Conservation (phyloP, 2,888 invertebrate genomes). For the Pyralis farinalis region DNA sequence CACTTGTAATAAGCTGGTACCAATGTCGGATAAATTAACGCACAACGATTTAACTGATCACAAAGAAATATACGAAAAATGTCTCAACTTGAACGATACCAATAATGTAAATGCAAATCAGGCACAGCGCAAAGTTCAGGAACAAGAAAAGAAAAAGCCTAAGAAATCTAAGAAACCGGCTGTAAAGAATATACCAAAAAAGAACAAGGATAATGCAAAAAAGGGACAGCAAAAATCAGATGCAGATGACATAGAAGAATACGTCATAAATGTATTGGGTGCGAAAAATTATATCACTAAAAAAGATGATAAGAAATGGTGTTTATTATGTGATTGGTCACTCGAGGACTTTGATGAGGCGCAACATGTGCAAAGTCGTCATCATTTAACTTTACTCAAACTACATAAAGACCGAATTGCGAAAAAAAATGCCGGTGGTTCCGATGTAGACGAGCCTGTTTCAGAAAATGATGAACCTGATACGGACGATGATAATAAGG, state of each 20-base stretch:
- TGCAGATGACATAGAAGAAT: slow-evolving; percentile 16
- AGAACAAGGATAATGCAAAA: neutral
- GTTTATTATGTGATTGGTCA: slow-evolving; percentile 30
- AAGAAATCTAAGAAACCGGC: neutral
- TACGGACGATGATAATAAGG: slow-evolving; percentile 11
- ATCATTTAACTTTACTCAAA: slow-evolving; percentile 29
- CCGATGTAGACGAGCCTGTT: neutral
- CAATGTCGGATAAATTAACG: slow-evolving; percentile 13
- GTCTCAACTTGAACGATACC: slow-evolving; percentile 4
- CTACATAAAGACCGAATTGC: slow-evolving; percentile 24
- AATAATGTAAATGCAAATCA: neutral
- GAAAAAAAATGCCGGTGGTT: slow-evolving; percentile 1
- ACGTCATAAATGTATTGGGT: slow-evolving; percentile 20
- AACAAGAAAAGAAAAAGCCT: neutral
- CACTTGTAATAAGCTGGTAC: slow-evolving; percentile 35
- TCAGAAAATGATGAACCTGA: slow-evolving; percentile 1
- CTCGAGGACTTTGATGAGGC: slow-evolving; percentile 8
- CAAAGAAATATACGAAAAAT: slow-evolving; percentile 18
- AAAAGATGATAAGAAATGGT: slow-evolving; percentile 21
- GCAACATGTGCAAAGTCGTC: slow-evolving; percentile 21
- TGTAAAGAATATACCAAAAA: neutral
- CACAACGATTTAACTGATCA: slow-evolving; percentile 29
- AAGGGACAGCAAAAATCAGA: neutral
- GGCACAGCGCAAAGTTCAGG: neutral
- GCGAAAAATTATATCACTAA: slow-evolving; percentile 22